phyloP scores from a whole-genome alignment of 2,888 invertebrate genomes.

The Salticus scenicus region DNA sequence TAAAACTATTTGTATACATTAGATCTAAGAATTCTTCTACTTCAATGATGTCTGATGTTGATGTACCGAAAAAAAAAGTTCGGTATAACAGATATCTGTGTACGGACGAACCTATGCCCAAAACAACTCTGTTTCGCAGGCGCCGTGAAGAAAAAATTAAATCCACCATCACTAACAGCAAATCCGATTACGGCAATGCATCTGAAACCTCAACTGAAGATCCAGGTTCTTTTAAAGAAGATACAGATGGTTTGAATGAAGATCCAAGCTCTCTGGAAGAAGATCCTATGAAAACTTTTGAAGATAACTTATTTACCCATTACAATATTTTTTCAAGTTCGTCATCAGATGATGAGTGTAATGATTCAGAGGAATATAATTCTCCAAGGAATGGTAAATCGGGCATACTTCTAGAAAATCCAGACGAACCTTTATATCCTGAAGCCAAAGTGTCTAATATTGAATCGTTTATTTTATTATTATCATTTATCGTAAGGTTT shows the following conservation, averaged over 20 bases:
- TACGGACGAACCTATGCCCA: neutral
- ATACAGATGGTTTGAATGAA: too few relatives aligned
- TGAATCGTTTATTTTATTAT: slow-evolving; percentile 3
- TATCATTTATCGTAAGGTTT: slow-evolving; percentile 7
- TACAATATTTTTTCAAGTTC: neutral
- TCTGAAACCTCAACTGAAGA: neutral
- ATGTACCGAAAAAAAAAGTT: slow-evolving; percentile 1
- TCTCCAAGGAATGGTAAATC: neutral
- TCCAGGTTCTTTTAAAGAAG: neutral
- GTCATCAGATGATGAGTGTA: neutral
- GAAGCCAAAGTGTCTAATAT: neutral
- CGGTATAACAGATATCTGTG: neutral
- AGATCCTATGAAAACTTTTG: neutral
- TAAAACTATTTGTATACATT: too few relatives aligned
- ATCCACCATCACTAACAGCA: neutral
- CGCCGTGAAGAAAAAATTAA: neutral
- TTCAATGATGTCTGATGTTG: neutral
- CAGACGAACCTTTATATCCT: neutral
- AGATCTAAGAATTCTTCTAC: too few relatives aligned
- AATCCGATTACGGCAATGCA: neutral
- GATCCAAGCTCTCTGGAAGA: neutral
- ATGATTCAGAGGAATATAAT: neutral
- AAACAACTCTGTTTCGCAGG: slow-evolving; percentile 3
- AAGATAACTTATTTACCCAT: neutral
- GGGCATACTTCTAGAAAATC: neutral